These are phyloP conservation scores for Antheraea yamamai DNA, from an alignment of 2,888 invertebrate genomes.

Conservation along the genomic window DNA sequence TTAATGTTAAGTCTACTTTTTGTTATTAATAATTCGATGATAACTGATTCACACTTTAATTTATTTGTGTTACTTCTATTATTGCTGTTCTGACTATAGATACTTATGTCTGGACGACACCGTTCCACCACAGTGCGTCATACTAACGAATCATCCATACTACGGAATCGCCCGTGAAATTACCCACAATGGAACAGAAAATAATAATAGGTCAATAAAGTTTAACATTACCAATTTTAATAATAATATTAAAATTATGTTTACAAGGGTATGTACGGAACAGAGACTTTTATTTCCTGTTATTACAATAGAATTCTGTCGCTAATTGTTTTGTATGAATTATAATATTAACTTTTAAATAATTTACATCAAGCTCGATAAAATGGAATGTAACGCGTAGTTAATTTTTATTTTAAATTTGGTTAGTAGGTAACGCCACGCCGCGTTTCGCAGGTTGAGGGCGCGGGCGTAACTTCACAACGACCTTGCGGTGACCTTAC, in stretches of 20 bases:
- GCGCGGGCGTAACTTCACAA: slow-evolving; percentile 51
- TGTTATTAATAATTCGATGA: not conserved
- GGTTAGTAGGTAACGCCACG: slow-evolving; percentile 49
- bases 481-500: slow-evolving; percentile 68
- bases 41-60: not conserved
- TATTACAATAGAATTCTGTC: not conserved
- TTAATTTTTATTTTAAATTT: slow-evolving; percentile 47
- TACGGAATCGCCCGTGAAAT: too few species aligned
- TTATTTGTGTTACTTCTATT: not conserved
- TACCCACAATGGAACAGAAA: too few species aligned
- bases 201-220: too few species aligned
- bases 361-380: not conserved
- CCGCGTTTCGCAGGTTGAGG: slow-evolving; percentile 11
- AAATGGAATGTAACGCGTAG: slow-evolving; percentile 27
- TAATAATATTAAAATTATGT: too few species aligned
- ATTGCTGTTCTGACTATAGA: not conserved
- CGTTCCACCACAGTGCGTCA: too few species aligned
- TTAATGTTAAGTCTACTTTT: not conserved
- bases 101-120: too few species aligned
- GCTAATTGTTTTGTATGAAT: not conserved
- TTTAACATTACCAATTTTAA: too few species aligned
- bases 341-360: not conserved
- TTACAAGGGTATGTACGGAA: too few species aligned
- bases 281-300: not conserved
- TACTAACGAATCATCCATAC: too few species aligned